Base-by-base conservation (phyloP, 2,797 vertebrate species). In the Okamejei kenojei region DNA sequence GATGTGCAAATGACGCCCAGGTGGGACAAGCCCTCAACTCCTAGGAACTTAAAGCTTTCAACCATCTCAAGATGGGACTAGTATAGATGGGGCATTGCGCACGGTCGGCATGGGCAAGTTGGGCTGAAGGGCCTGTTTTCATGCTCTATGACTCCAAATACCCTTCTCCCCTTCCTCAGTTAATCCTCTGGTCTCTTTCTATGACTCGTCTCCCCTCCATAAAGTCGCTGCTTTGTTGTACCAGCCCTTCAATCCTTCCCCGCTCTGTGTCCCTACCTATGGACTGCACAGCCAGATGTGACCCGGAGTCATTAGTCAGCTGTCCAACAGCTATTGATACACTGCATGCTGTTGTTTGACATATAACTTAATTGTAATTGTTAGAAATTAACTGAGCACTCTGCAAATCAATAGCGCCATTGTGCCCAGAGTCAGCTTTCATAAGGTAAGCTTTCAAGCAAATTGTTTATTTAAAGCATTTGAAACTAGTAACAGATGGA, bases 371-470 rank as follows among this genome's bases (percentile, higher is more conserved):
- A 68, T 88, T 88, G 84, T 88, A 88, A 88, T 88, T 88, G 84
- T 88, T 88, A 35, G 84, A 88, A 88, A 88, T 88, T 88, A 88
- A 88, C 84, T 65, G 84, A 88, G 84, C 65, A 68, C 84, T 88
- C 84, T 88, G 61, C 84, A 68, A 65, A 88, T 88, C 84, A 88
- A 88, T 88, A 88, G 84, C 84, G 35, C 61, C 84, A 88, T 88
- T 88, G 84, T 88, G 84, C 63, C 61, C 35, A 21, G 84, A 88
- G 84, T 88, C 84, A 88, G 84, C 84, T 88, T 88, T 88, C 84
- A 88, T 68, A 88, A 88, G 84, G 84, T 88, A 88, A 88, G 84
- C 84, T 88, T 88, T 88, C 84, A 88, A 88, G 61, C 84, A 88
- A 88, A 88, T 88, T 88, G 84, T 88, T 88, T 88, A 88, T 32